A percentile compares a stretch with the other conserved stretches of the same genome.
Evolutionary conservation across 1,140 invertebrate genomes (phyloP).

Genomic region (Tigriopus japonicus): DNA sequence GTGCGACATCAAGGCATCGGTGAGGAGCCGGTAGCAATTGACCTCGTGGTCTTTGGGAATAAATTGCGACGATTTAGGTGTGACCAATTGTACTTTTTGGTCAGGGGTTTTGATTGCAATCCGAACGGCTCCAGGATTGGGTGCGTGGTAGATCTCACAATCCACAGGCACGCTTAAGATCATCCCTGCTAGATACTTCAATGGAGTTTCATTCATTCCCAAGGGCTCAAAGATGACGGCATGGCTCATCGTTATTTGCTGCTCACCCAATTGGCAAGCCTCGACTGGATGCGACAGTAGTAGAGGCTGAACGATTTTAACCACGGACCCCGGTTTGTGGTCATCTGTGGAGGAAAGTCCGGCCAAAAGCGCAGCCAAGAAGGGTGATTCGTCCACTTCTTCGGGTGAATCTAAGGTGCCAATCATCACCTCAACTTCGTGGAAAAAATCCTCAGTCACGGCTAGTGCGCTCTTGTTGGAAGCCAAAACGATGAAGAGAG

Average conservation of each 20-base stretch:
- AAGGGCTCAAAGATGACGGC: constrained; percentile 65
- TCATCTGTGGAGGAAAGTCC: constrained; percentile 50
- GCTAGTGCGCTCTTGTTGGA: constrained; percentile 39
- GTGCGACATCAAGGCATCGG: constrained; percentile 2
- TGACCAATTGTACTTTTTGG: not conserved
- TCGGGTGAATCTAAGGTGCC: constrained; percentile 7
- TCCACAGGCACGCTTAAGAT: constrained; percentile 48
- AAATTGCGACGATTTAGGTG: not conserved
- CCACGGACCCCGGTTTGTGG: constrained; percentile 60
- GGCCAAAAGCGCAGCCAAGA: constrained; percentile 54
- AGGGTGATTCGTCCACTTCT: constrained; percentile 27
- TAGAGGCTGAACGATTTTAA: constrained; percentile 57
- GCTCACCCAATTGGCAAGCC: constrained; percentile 25
- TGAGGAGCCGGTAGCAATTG: not conserved
- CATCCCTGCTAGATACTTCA: constrained; percentile 85
- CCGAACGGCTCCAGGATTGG: not conserved
- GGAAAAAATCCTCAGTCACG: constrained; percentile 24
- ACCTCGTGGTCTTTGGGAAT: not conserved
- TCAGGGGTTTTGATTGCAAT: constrained; percentile 3
- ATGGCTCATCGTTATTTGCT: constrained; percentile 49
- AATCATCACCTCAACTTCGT: constrained; percentile 11
- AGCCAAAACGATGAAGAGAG: constrained; percentile 38
- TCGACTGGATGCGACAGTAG: constrained; percentile 33
- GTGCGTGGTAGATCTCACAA: not conserved
- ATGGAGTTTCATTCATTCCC: constrained; percentile 53